A percentile compares a stretch with the other conserved stretches of the same genome.
These are phyloP conservation scores for Sula dactylatra DNA, from an alignment of 2,113 vertebrate species.

Conservation along the genomic window DNA sequence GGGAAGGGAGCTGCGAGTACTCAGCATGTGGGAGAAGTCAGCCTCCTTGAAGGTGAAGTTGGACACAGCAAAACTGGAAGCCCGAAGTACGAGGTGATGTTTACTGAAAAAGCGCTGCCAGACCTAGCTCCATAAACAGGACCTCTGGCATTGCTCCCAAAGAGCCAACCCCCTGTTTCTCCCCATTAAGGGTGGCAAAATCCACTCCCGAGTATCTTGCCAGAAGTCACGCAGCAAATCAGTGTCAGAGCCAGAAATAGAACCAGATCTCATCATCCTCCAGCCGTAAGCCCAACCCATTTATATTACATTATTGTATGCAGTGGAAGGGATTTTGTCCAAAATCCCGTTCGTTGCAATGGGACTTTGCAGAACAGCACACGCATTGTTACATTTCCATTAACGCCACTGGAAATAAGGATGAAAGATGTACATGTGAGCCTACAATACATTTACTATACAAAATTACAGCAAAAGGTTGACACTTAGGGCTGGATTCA, in stretches of 20 bases:
- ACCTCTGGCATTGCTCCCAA: background rate
- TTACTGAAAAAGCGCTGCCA: fast-evolving
- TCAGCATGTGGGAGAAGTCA: background rate
- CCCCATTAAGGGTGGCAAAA: background rate
- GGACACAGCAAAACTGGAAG: background rate
- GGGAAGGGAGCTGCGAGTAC: background rate
- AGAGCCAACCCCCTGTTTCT: background rate
- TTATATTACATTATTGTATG: background rate
- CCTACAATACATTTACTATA: background rate
- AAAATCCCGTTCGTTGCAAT: background rate
- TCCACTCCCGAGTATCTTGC: background rate
- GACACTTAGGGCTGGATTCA: constrained; percentile 21
- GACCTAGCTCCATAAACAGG: background rate
- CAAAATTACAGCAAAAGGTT: constrained; percentile 31
- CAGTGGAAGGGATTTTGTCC: constrained; percentile 9
- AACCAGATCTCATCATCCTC: constrained; percentile 3
- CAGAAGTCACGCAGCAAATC: background rate
- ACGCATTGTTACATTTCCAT: constrained; percentile 8
- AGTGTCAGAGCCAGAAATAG: constrained; percentile 4
- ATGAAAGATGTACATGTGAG: constrained; percentile 13
- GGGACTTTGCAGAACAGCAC: constrained; percentile 18
- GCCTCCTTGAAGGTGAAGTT: background rate
- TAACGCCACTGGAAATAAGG: constrained; percentile 37
- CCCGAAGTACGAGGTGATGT: background rate
- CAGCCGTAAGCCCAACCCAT: background rate